phyloP scores from a whole-genome alignment of 2,113 vertebrate species.

The Theropithecus gelada region DNA sequence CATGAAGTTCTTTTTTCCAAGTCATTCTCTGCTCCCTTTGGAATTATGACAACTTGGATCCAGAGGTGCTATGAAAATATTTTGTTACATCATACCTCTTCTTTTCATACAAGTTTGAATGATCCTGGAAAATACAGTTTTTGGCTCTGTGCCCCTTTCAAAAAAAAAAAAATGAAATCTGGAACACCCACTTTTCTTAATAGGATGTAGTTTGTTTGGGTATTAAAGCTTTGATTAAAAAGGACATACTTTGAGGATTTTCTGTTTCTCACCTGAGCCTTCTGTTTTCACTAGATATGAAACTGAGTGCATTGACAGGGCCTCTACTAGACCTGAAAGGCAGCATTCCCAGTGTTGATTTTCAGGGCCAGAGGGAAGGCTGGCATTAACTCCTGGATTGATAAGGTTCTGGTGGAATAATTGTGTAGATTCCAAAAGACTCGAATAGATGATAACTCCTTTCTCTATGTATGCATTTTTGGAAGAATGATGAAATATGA shows the following conservation, averaged over 20 bases:
- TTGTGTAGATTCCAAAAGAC: background rate
- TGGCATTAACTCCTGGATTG: background rate
- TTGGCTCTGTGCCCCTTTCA: background rate
- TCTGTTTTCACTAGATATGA: background rate
- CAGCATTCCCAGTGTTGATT: background rate
- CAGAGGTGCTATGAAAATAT: background rate
- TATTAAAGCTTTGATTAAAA: constrained; percentile 18
- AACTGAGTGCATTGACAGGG: background rate
- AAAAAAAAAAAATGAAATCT: background rate
- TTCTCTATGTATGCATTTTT: background rate
- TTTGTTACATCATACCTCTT: background rate
- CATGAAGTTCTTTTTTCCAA: constrained; percentile 13
- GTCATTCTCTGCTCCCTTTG: background rate
- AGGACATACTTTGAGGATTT: background rate
- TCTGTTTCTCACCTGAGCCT: background rate
- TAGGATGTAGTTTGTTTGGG: background rate
- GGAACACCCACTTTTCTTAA: background rate
- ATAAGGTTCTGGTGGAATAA: background rate
- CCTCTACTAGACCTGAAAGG: background rate
- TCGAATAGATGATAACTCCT: background rate
- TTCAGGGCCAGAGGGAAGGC: background rate
- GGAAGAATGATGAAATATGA: background rate
- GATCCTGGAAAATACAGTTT: background rate
- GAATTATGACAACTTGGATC: constrained; percentile 5
- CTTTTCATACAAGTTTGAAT: background rate